phyloP scores from a whole-genome alignment of 1,140 invertebrate genomes.

The Drosophila subpulchrella region DNA sequence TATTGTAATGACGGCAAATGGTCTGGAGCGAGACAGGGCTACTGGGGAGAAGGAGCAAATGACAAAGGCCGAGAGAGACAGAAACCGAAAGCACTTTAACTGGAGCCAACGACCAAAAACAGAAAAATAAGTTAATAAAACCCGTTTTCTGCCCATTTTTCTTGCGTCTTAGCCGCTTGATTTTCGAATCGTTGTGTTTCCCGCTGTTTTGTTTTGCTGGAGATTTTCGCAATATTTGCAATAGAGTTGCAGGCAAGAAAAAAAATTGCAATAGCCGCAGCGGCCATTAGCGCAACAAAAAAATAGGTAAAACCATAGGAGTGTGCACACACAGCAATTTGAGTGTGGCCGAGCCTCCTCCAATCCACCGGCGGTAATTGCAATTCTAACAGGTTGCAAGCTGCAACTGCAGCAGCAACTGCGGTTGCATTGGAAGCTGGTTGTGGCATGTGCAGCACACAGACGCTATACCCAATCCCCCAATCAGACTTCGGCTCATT shows the following conservation, averaged over 20 bases:
- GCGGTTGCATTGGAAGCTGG: conserved; percentile 8
- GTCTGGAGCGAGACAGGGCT: not conserved
- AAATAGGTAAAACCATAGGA: conserved; percentile 50
- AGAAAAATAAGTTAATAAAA: conserved; percentile 43
- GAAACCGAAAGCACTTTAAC: conserved; percentile 44
- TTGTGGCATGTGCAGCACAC: conserved; percentile 12
- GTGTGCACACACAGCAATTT: conserved; percentile 52
- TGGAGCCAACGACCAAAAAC: conserved; percentile 19
- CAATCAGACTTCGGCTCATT: conserved; percentile 3
- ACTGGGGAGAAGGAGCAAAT: conserved; percentile 13
- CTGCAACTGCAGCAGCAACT: conserved; percentile 22
- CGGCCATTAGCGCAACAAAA: conserved; percentile 57
- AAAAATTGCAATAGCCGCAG: conserved; percentile 70
- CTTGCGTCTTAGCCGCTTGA: conserved; percentile 30
- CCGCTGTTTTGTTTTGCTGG: conserved; percentile 65
- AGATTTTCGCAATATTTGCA: conserved; percentile 79
- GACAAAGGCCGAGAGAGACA: conserved; percentile 32
- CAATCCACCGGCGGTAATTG: conserved; percentile 32
- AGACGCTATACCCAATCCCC: conserved; percentile 10
- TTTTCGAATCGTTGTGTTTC: conserved; percentile 41
- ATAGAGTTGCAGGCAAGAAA: conserved; percentile 57
- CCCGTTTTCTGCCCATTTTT: conserved; percentile 57
- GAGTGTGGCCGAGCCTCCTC: conserved; percentile 38
- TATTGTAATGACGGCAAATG: conserved; percentile 50
- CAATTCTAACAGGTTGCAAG: conserved; percentile 59